Evolutionary conservation across 2,888 invertebrate genomes (phyloP), one percentile per base, ranked within the genome.

Genomic region (Entomobrya multifasciata): DNA sequence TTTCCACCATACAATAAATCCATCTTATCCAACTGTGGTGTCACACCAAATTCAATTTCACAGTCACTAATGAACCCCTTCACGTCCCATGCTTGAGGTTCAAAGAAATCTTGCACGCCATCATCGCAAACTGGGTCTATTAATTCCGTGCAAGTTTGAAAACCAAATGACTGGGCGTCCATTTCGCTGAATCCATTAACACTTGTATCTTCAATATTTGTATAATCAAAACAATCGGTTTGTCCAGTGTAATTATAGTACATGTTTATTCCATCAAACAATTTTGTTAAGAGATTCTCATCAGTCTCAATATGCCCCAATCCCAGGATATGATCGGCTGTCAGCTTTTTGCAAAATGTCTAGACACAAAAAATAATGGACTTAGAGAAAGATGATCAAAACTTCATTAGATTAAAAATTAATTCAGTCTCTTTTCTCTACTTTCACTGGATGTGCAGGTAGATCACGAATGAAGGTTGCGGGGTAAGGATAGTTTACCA

Each of bases 401-500:
- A 49, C 25, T 52, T 76, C 44, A n/a, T 47, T 11, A 55, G 52
- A 2, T 55, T 1, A 20, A 17, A 55, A 10, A 5, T n/a, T n/a
- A n/a, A n/a, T n/a, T n/a, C n/a, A n/a, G 20, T 55, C 10, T 55
- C 22, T 25, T 57, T 6, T 57, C 81, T 90, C 91, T 90, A 94
- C 95, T 91, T 93, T 93, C 77, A 99, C 95, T 0, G 99, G 99
- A 93, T 96, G 94, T 0, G 95, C 97, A 0, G 98, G 98, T 27
- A 99, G 92, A 0, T 95, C 95, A 62, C 95, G 94, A 72, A 99
- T 93, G 92, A 99, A 99, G 91, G 95, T 94, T 0, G 96, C 95
- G 0, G 95, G 93, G 92, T 98, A 99, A 0, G 99, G 99, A 93
- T 99, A 99, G 93, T 99, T 96, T 17, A 96, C 95, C 98, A 99